Percentiles rank a stretch among this genome's conserved stretches.
Evolutionary conservation across 2,888 invertebrate genomes (phyloP).

Genomic region (Drosophila incognita): DNA sequence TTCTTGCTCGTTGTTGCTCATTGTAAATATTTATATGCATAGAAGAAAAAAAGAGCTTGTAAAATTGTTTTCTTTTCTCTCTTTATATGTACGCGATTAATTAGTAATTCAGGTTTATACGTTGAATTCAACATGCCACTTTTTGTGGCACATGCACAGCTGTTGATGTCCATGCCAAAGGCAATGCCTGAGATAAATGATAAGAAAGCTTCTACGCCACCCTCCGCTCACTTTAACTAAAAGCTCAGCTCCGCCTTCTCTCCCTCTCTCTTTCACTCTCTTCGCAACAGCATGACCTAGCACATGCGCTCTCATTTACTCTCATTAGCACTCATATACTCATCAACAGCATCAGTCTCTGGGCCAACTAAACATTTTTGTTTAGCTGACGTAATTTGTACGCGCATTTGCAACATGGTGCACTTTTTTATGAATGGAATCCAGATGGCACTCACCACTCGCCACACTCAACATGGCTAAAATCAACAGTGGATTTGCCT

Average conservation of each 20-base stretch:
- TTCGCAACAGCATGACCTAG: not conserved
- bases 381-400: conserved; percentile 71
- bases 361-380: conserved; percentile 9
- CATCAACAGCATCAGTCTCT: conserved; percentile 2
- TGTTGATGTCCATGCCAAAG: conserved; percentile 24
- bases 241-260: not conserved
- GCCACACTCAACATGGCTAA: conserved; percentile 11
- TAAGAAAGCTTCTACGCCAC: conserved; percentile 39
- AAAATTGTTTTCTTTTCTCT: conserved; percentile 31
- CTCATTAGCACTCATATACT: conserved; percentile 14
- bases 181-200: conserved; percentile 28
- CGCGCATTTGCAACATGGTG: conserved; percentile 67
- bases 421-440: conserved; percentile 74
- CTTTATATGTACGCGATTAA: not conserved
- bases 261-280: not conserved
- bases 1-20: conserved; percentile 33
- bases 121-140: conserved; percentile 20
- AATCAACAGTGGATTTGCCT: conserved; percentile 15
- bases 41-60: conserved; percentile 15
- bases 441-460: conserved; percentile 34
- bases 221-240: not conserved
- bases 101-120: not conserved
- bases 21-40: conserved; percentile 34
- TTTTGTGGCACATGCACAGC: conserved; percentile 37
- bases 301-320: conserved; percentile 43